phyloP scores from a whole-genome alignment of 1,140 invertebrate species.

The Thaumatotibia leucotreta region DNA sequence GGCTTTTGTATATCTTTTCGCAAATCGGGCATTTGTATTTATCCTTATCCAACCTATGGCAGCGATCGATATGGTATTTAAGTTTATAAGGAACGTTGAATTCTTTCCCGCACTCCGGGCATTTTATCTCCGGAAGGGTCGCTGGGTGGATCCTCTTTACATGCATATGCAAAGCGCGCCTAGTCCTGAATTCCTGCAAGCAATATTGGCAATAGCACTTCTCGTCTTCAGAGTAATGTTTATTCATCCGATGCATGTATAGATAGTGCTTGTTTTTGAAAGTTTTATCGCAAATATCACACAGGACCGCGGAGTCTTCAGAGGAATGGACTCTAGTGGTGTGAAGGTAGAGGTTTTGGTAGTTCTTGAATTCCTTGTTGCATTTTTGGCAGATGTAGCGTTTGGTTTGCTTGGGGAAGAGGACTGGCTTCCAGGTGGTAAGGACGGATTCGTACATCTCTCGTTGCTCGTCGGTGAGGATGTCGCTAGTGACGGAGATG shows the following conservation, averaged over 20 bases:
- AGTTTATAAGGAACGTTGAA: conserved; percentile 61
- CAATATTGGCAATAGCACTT: conserved; percentile 67
- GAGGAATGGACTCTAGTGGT: conserved; percentile 63
- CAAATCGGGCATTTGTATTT: conserved; percentile 63
- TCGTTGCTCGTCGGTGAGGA: conserved; percentile 54
- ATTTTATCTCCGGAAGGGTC: conserved; percentile 59
- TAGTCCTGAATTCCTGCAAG: conserved; percentile 58
- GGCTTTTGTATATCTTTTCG: conserved; percentile 57
- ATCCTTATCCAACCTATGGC: conserved; percentile 45
- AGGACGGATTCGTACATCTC: conserved; percentile 67
- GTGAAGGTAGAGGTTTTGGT: conserved; percentile 63
- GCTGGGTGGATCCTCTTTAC: conserved; percentile 56
- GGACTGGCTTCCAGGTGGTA: conserved; percentile 58
- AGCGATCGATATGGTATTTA: conserved; percentile 52
- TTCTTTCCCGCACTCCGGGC: conserved; percentile 56
- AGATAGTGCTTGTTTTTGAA: conserved; percentile 70
- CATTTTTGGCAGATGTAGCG: conserved; percentile 65
- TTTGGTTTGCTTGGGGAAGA: conserved; percentile 54
- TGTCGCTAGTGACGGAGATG: conserved; percentile 50
- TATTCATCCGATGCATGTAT: conserved; percentile 70
- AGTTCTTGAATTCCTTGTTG: conserved; percentile 67
- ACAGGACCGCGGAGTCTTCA: conserved; percentile 56
- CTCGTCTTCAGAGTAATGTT: conserved; percentile 61
- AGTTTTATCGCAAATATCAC: conserved; percentile 61
- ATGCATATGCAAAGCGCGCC: conserved; percentile 59